Evolutionary conservation across 2,113 vertebrate genomes (phyloP).

Genomic region (Hippocampus zosterae): DNA sequence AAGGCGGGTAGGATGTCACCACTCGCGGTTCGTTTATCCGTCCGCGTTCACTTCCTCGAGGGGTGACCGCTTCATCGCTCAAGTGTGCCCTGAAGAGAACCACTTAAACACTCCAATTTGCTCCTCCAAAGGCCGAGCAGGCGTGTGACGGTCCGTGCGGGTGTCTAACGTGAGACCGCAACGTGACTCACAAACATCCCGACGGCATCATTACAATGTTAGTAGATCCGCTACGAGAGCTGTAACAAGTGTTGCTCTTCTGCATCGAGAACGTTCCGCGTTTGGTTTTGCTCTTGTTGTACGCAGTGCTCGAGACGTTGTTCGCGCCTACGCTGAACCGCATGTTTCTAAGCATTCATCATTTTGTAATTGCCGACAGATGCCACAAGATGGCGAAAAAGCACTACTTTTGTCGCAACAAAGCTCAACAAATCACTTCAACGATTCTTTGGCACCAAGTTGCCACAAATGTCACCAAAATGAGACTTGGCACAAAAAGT

Average conservation of each 20-base stretch:
- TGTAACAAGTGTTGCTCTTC: not conserved
- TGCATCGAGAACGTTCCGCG: not conserved
- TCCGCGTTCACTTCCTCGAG: conserved; percentile 17
- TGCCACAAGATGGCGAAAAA: no score
- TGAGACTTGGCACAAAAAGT: no score
- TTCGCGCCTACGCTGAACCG: no score
- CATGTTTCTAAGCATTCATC: no score
- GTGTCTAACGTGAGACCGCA: not conserved
- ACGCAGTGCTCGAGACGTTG: not conserved
- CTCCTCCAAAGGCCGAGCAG: not conserved
- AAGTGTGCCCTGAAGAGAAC: conserved; percentile 26
- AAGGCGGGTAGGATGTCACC: not conserved
- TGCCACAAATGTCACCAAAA: not conserved
- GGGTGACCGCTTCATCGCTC: conserved; percentile 30
- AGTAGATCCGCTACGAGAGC: not conserved
- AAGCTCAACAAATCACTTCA: not conserved
- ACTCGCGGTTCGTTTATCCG: conserved; percentile 17
- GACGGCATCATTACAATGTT: not conserved
- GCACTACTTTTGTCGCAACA: no score
- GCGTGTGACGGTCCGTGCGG: conserved; percentile 6
- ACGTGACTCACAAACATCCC: not conserved
- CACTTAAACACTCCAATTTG: conserved; percentile 18
- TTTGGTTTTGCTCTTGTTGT: not conserved
- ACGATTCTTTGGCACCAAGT: not conserved
- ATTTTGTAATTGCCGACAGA: no score